These are phyloP conservation scores for Manis pentadactyla DNA, from an alignment of 2,797 vertebrate genomes.

Conservation along the genomic window DNA sequence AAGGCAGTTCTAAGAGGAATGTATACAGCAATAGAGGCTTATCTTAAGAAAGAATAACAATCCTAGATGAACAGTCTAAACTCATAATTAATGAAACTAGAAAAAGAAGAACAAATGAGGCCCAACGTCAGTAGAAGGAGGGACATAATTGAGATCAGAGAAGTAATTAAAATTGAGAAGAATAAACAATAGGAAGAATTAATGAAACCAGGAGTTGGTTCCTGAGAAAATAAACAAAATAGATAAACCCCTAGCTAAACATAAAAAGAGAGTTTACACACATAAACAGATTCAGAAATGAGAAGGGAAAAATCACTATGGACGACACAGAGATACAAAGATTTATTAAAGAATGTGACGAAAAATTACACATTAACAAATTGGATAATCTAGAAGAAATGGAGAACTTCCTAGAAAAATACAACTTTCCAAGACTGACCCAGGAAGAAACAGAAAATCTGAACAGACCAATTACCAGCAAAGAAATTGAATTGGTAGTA, in stretches of 20 bases:
- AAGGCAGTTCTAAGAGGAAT: no score
- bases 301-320: no score
- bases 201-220: neutral
- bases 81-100: neutral
- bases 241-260: no score
- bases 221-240: no score
- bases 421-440: neutral
- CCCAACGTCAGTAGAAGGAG: neutral
- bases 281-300: no score
- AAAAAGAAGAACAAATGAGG: neutral
- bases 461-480: neutral
- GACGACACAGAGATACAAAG: no score
- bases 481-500: neutral
- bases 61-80: neutral
- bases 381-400: neutral
- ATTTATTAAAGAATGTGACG: no score
- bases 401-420: neutral
- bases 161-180: neutral
- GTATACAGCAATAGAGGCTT: no score
- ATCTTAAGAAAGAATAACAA: neutral
- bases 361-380: no score
- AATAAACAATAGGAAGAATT: neutral
- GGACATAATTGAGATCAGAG: neutral
- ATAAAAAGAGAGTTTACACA: no score
- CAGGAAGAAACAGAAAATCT: neutral